Conservation (phyloP, 2,113 vertebrate genomes). For the Eurystomus gularis region DNA sequence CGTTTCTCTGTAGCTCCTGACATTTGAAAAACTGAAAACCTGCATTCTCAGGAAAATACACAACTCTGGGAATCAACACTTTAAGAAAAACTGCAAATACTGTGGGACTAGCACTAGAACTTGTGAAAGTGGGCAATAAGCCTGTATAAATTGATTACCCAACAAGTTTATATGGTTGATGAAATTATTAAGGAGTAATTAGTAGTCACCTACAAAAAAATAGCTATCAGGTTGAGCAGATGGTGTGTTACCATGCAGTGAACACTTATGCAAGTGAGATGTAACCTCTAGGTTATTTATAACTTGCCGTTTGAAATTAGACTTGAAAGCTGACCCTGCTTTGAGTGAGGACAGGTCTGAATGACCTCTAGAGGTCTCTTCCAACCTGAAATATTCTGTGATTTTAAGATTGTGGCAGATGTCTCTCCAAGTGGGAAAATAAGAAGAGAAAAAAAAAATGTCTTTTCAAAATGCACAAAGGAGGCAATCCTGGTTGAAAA, state of each 20-base stretch:
- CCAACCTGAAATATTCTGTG: not conserved
- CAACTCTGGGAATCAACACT: not conserved
- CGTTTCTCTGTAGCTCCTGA: not conserved
- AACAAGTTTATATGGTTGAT: not conserved
- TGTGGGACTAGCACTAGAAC: not conserved
- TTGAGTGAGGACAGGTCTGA: not conserved
- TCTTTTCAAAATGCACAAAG: not conserved
- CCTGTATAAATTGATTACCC: slow-evolving; percentile 16
- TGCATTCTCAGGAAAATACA: not conserved
- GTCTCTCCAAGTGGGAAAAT: not conserved
- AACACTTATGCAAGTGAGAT: not conserved
- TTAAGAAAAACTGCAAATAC: not conserved
- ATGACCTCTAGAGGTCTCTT: not conserved
- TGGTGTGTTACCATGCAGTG: not conserved
- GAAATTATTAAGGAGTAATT: slow-evolving; percentile 22
- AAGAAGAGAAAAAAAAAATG: not conserved
- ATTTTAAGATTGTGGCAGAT: not conserved
- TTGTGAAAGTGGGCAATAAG: slow-evolving; percentile 1
- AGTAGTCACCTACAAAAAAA: not conserved
- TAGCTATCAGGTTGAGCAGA: not conserved
- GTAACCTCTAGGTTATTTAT: not conserved
- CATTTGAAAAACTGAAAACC: not conserved
- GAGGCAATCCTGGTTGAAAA: not conserved
- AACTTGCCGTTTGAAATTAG: not conserved
- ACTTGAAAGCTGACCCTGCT: not conserved